Evolutionary conservation across 2,888 invertebrate species (phyloP).

Genomic region (Callosobruchus maculatus): DNA sequence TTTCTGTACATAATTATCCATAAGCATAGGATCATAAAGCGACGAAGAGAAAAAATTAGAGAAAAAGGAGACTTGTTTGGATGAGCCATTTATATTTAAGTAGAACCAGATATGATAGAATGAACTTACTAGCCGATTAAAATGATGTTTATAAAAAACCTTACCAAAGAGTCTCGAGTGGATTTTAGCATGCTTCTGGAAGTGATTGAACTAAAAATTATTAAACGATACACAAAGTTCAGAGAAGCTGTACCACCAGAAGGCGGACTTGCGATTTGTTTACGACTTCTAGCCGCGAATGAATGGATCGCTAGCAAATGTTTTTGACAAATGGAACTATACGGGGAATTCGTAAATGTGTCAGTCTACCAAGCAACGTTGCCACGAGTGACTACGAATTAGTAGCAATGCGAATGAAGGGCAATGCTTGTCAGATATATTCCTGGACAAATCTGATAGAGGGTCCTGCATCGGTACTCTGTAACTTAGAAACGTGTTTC

Average conservation of each 20-base stretch:
- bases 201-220: not conserved
- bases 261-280: no score
- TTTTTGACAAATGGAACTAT: not conserved
- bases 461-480: no score
- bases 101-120: not conserved
- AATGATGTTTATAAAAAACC: not conserved
- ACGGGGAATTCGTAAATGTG: conserved; percentile 1
- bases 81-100: not conserved
- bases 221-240: not conserved
- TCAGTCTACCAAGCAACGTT: not conserved
- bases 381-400: not conserved
- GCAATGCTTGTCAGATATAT: not conserved
- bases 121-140: not conserved
- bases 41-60: not conserved
- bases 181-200: not conserved
- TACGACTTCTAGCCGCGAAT: not conserved
- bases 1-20: not conserved
- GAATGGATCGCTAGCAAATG: not conserved
- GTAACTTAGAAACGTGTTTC: no score
- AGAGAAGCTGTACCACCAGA: not conserved
- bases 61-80: conserved; percentile 1
- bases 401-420: not conserved
- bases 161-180: not conserved
- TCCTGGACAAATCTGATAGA: no score
- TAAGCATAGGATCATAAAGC: not conserved